Evolutionary conservation across 2,113 vertebrate genomes (phyloP).

Genomic region (Astatotilapia flaviijosephi): DNA sequence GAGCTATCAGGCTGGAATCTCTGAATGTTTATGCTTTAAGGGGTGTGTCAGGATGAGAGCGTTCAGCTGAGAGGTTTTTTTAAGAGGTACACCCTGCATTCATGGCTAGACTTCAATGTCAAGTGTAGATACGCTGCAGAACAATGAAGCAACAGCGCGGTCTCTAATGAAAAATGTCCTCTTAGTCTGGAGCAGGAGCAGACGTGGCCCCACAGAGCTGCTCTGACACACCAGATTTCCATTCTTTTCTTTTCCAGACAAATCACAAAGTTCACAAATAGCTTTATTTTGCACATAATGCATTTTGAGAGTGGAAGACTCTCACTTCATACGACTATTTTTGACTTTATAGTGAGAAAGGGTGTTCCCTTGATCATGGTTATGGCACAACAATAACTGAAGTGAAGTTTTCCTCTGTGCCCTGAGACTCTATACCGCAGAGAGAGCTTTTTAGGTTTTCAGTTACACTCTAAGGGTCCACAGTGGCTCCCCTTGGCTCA

Average conservation of each 20-base stretch:
- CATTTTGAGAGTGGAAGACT: conserved; percentile 55
- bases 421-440: conserved; percentile 32
- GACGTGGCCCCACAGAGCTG: conserved; percentile 22
- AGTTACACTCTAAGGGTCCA: conserved; percentile 46
- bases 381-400: conserved; percentile 51
- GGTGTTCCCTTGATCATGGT: conserved; percentile 63
- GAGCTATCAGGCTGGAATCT: conserved; percentile 46
- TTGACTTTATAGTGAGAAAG: conserved; percentile 58
- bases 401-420: conserved; percentile 47
- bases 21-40: conserved; percentile 50
- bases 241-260: conserved; percentile 16
- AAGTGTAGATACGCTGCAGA: conserved; percentile 42
- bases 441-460: conserved; percentile 34
- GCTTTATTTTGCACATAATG: conserved; percentile 36
- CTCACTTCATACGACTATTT: conserved; percentile 51
- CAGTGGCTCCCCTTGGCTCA: conserved; percentile 6
- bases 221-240: conserved; percentile 12
- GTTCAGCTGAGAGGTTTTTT: conserved; percentile 17
- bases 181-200: conserved; percentile 30
- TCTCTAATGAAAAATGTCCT: conserved; percentile 47
- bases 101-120: conserved; percentile 44
- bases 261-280: conserved; percentile 50
- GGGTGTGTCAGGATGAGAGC: conserved; percentile 64
- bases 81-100: conserved; percentile 47
- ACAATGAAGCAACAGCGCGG: conserved; percentile 33